Conservation (phyloP, 2,797 vertebrate genomes). For the Onychomys leucogaster region DNA sequence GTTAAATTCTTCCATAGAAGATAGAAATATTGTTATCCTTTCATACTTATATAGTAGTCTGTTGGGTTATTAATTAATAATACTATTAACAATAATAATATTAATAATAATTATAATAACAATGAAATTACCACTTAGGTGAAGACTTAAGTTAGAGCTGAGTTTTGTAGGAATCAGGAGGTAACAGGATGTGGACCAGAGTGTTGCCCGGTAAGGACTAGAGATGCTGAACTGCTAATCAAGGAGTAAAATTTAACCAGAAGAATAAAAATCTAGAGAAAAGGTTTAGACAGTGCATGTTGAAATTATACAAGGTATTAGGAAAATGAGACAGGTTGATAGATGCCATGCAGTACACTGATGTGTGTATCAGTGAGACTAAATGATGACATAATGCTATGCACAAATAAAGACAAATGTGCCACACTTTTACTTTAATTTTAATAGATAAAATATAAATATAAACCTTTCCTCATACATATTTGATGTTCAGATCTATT, state of each 20-base stretch:
- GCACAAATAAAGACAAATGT: neutral
- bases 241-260: conserved; percentile 8
- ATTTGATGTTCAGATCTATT: conserved; percentile 18
- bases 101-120: neutral
- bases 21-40: neutral
- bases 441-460: too few relatives aligned
- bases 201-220: neutral
- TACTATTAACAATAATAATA: neutral
- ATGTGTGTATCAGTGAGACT: neutral
- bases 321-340: neutral
- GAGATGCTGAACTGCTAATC: neutral
- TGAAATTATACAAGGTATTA: neutral
- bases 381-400: neutral
- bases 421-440: too few relatives aligned
- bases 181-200: neutral
- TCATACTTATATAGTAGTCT: neutral
- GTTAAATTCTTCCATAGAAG: neutral
- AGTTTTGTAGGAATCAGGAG: conserved; percentile 17
- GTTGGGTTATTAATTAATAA: neutral
- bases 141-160: neutral
- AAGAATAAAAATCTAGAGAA: neutral
- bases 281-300: neutral
- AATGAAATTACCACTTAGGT: neutral
- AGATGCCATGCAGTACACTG: neutral
- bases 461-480: neutral